phyloP scores from a whole-genome alignment of 2,888 invertebrate species.

The Ichneumoninae sp. region DNA sequence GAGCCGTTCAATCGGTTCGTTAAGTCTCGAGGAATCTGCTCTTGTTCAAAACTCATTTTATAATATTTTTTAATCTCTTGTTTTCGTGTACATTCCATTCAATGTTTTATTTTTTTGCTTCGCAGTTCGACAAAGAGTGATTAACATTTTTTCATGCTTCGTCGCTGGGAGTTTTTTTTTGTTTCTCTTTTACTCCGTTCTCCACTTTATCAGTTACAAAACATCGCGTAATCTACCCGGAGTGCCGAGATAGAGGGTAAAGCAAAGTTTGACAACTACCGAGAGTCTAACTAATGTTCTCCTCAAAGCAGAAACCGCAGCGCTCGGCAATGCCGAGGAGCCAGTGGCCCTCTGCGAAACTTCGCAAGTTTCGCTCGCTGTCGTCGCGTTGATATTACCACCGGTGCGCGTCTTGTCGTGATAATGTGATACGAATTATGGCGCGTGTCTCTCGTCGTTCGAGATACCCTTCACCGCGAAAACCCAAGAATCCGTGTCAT shows the following conservation, averaged over 20 bases:
- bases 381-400: slow-evolving; percentile 40
- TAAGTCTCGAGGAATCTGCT: slow-evolving; percentile 33
- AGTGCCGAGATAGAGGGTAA: slow-evolving; percentile 65
- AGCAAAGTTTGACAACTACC: slow-evolving; percentile 73
- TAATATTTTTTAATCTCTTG: neutral
- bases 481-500: neutral
- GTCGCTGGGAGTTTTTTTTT: neutral
- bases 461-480: neutral
- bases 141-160: neutral
- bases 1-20: slow-evolving; percentile 56
- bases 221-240: slow-evolving; percentile 45
- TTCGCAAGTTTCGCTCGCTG: slow-evolving; percentile 55
- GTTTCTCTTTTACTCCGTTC: neutral
- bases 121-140: neutral
- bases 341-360: slow-evolving; percentile 55
- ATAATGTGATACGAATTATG: slow-evolving; percentile 54
- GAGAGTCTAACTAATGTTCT: slow-evolving; percentile 72
- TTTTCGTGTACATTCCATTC: neutral
- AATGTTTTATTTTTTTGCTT: neutral
- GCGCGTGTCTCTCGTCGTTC: slow-evolving; percentile 6
- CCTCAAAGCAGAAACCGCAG: slow-evolving; percentile 69
- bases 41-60: neutral
- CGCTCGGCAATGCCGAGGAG: slow-evolving; percentile 51
- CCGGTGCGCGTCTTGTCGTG: slow-evolving; percentile 9
- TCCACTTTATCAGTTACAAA: slow-evolving; percentile 25